Evolutionary conservation across 2,888 invertebrate genomes (phyloP).

Genomic region (Acleris laterana): DNA sequence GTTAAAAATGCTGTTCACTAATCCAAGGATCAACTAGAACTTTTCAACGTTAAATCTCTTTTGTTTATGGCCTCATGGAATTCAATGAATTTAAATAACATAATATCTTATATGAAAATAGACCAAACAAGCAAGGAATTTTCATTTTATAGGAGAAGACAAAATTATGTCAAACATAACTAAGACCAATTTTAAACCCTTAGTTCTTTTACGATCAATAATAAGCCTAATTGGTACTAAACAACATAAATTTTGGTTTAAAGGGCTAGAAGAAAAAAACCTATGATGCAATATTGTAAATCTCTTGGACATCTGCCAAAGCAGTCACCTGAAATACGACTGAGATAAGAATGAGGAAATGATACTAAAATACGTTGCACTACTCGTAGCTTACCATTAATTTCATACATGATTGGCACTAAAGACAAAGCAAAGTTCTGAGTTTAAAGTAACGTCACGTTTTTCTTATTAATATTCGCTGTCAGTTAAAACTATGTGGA

Average conservation of each 20-base stretch:
- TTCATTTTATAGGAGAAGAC: too few relatives aligned
- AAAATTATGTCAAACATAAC: too few relatives aligned
- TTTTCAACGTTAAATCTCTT: background rate
- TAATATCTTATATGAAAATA: too few relatives aligned
- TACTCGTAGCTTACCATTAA: constrained; percentile 17
- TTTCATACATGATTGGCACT: constrained; percentile 2
- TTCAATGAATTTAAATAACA: background rate
- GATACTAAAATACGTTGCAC: constrained; percentile 50
- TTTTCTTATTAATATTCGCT: background rate
- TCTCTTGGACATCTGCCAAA: constrained; percentile 52
- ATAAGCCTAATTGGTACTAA: constrained; percentile 13
- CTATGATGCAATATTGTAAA: constrained; percentile 44
- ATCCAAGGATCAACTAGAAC: background rate
- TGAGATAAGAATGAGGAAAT: constrained; percentile 61
- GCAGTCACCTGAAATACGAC: constrained; percentile 46
- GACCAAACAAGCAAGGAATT: too few relatives aligned
- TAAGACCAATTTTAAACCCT: background rate
- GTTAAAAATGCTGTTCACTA: background rate
- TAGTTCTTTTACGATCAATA: background rate
- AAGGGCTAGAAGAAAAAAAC: constrained; percentile 41
- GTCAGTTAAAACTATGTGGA: constrained; percentile 17
- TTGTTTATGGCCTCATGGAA: background rate
- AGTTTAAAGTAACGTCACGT: background rate
- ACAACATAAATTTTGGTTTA: constrained; percentile 20
- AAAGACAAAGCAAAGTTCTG: constrained; percentile 2